Conservation (phyloP, 2,888 invertebrate species). For the Andricus curvator region DNA sequence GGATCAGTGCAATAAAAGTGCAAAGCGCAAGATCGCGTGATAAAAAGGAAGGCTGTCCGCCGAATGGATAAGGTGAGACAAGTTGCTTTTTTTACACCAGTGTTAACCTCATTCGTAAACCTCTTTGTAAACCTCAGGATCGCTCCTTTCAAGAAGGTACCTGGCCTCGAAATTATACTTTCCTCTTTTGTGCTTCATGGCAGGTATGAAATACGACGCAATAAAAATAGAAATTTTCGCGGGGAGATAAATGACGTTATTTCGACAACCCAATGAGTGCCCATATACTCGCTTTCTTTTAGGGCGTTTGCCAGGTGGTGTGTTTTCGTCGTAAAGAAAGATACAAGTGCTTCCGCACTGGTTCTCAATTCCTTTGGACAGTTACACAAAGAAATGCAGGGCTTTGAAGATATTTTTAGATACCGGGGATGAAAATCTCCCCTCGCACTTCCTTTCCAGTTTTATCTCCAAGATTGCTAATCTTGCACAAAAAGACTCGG, state of each 20-base stretch:
- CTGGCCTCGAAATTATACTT: conserved; percentile 39
- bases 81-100: conserved; percentile 17
- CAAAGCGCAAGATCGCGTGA: conserved; percentile 6
- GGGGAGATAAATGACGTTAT: conserved; percentile 22
- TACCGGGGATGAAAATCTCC: not conserved
- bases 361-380: conserved; percentile 10
- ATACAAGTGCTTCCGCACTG: conserved; percentile 25
- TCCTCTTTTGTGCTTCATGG: conserved; percentile 18
- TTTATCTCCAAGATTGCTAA: conserved; percentile 21
- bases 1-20: conserved; percentile 32
- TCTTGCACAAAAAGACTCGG: not conserved
- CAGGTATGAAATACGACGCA: conserved; percentile 14
- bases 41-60: conserved; percentile 28
- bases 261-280: conserved; percentile 19
- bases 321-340: conserved; percentile 19
- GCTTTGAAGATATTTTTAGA: conserved; percentile 23
- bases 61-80: conserved; percentile 29
- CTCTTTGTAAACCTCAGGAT: conserved; percentile 25
- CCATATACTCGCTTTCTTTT: conserved; percentile 25
- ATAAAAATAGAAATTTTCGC: conserved; percentile 24
- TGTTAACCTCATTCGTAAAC: conserved; percentile 26
- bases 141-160: conserved; percentile 30
- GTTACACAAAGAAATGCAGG: not conserved
- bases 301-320: conserved; percentile 17
- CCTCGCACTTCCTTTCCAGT: not conserved